Conservation (phyloP, 2,888 invertebrate genomes). For the Augochlorella aurata region DNA sequence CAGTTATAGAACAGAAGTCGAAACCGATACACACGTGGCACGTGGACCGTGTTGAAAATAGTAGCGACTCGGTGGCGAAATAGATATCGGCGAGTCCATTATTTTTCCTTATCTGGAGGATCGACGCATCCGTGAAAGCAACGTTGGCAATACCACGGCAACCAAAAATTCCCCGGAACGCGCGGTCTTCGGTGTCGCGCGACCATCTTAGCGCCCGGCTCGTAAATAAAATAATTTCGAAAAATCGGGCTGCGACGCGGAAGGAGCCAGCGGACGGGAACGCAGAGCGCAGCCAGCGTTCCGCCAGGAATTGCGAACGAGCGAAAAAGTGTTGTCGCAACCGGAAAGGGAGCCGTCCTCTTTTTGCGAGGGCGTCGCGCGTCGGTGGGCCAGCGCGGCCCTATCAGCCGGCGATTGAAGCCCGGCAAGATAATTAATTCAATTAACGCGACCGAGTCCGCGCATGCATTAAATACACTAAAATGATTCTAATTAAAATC, state of each 20-base stretch:
- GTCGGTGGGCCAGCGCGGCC: not conserved
- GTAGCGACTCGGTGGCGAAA: too few relatives aligned
- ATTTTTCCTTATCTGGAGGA: too few relatives aligned
- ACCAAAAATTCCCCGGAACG: too few relatives aligned
- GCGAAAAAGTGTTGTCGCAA: not conserved
- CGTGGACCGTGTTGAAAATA: too few relatives aligned
- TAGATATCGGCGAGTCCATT: too few relatives aligned
- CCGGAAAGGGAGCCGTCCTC: not conserved
- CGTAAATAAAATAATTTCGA: slow-evolving; percentile 64
- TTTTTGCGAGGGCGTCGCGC: not conserved
- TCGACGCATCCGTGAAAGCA: too few relatives aligned
- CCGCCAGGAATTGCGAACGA: slow-evolving; percentile 17
- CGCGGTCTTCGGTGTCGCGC: slow-evolving; percentile 27
- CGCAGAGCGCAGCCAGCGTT: not conserved
- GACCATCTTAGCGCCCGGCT: too few relatives aligned
- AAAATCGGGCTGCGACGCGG: slow-evolving; percentile 43
- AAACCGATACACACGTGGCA: too few relatives aligned
- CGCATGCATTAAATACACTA: slow-evolving; percentile 62
- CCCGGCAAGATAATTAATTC: slow-evolving; percentile 67
- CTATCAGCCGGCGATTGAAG: slow-evolving; percentile 45
- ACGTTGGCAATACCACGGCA: too few relatives aligned
- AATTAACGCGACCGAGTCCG: slow-evolving; percentile 62
- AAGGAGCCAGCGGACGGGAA: not conserved
- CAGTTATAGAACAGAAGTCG: too few relatives aligned
- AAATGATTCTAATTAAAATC: slow-evolving; percentile 68